These are phyloP conservation scores for Brotogeris chrysoptera DNA, from an alignment of 2,797 vertebrate genomes.

Conservation along the genomic window DNA sequence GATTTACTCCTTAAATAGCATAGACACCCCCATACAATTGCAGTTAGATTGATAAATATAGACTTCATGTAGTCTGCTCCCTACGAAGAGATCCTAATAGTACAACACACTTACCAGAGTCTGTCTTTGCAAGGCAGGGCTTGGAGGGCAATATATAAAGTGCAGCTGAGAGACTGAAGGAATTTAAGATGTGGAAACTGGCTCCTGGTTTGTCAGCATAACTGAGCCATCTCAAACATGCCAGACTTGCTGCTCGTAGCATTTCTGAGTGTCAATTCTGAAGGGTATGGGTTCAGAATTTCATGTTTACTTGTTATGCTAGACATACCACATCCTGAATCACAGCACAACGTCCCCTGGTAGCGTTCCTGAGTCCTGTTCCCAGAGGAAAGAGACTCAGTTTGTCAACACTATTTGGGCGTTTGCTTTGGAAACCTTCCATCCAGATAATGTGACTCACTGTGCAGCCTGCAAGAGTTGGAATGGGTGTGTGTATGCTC, in stretches of 20 bases:
- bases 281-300: not conserved
- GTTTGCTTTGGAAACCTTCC: not conserved
- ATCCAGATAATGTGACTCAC: not conserved
- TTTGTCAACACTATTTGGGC: not conserved
- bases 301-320: not conserved
- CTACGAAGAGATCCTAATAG: not conserved
- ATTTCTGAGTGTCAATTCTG: not conserved
- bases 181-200: not conserved
- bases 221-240: not conserved
- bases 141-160: not conserved
- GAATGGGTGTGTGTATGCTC: not conserved
- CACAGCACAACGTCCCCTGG: fast-evolving
- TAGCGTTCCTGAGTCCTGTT: not conserved
- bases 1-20: not conserved
- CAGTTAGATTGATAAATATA: not conserved
- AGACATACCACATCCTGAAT: not conserved
- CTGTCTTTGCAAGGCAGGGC: not conserved
- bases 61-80: not conserved
- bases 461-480: not conserved
- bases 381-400: not conserved
- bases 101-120: not conserved
- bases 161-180: not conserved
- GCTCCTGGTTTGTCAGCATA: not conserved
- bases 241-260: not conserved
- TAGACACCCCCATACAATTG: not conserved